Evolutionary conservation across 2,888 invertebrate species (phyloP), one percentile per base, ranked within the genome.

Genomic region (Galerucella calmariensis): DNA sequence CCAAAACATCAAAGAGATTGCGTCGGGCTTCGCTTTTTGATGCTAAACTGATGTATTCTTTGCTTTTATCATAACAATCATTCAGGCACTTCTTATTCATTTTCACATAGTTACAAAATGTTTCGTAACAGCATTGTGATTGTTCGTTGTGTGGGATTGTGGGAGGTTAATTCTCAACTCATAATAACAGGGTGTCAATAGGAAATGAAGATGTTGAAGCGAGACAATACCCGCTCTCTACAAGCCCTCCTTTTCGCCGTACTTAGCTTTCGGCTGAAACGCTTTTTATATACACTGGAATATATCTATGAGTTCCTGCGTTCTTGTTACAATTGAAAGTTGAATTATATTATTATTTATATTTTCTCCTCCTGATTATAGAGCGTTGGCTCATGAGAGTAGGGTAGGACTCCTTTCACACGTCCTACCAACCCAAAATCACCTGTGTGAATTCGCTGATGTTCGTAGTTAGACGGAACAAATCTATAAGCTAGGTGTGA

Each of bases 191-290:
- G 80, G 79, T 82, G 81, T 81, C 82, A 80, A 74, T 35, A 71
- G 78, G 79, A 80, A 82, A 83, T 82, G 77, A 79, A 82, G 83
- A 82, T 78, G 82, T 83, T 82, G 79, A 79, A 77, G 77, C 74
- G 77, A 81, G 79, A 83, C 82, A 67, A 65, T 65, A 44, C 63
- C 16, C 12, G 63, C 20, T 65, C 44, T 44, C 11, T 65, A 20
- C 16, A 9, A 56, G 0, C 16, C 56, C n/a, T 20, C 20, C 56
- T 56, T 56, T 16, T 56, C 56, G 4, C 16, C 16, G 56, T 11
- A 9, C 56, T 20, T 16, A 20, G 56, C 56, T 20, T 56, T 10
- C 6, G 56, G 56, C 56, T 16, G 8, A 20, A 16, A 20, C 11
- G 14, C 14, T 56, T 56, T 56, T 56, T 56, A 10, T 20, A 9